phyloP scores from a whole-genome alignment of 2,113 vertebrate genomes.

The Falcunculus frontatus region DNA sequence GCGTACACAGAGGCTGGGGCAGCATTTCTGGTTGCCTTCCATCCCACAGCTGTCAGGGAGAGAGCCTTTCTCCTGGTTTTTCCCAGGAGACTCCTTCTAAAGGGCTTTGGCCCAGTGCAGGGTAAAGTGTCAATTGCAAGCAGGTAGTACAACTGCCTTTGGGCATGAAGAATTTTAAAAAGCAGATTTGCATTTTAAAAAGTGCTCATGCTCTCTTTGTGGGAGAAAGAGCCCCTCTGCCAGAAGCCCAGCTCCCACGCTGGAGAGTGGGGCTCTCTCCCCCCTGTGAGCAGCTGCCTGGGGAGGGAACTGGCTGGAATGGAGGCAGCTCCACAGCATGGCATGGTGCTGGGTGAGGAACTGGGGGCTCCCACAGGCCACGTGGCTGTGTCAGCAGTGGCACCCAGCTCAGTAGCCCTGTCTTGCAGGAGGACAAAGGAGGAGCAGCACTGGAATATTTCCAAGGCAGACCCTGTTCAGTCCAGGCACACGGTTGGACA shows the following conservation, averaged over 20 bases:
- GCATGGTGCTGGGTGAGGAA: neutral
- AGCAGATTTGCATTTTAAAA: neutral
- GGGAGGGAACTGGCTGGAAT: neutral
- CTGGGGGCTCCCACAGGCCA: neutral
- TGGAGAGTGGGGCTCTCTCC: neutral
- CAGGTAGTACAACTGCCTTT: neutral
- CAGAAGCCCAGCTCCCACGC: rapidly evolving
- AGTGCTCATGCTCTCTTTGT: neutral
- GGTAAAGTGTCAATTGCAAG: neutral
- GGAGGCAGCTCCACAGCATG: neutral
- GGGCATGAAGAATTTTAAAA: neutral
- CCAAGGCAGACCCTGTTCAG: neutral
- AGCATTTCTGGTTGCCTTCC: neutral
- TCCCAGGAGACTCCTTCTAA: neutral
- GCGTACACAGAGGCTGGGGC: neutral
- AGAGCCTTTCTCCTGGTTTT: neutral
- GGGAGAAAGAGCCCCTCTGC: neutral
- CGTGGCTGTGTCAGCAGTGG: neutral
- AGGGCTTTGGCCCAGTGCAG: neutral
- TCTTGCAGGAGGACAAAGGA: neutral
- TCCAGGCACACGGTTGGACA: rapidly evolving
- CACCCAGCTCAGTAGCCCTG: neutral
- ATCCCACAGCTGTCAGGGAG: neutral
- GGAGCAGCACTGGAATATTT: neutral
- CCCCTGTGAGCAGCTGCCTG: neutral